Evolutionary conservation across 2,888 invertebrate species (phyloP).

Genomic region (Hololepta plana): DNA sequence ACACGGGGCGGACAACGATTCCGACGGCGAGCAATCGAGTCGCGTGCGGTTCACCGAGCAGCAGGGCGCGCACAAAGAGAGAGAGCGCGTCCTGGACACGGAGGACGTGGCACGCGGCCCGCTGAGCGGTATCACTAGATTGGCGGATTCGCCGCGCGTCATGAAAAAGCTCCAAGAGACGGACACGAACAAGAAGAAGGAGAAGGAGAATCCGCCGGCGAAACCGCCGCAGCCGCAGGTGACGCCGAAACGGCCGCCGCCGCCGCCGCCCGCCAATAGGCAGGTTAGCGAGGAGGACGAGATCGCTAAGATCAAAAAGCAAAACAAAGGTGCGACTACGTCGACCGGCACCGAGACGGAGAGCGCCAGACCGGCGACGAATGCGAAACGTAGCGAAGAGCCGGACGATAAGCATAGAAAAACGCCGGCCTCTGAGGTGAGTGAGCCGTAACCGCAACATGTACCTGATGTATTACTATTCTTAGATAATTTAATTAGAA

Average conservation of each 20-base stretch:
- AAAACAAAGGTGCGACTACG: constrained; percentile 57
- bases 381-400: constrained; percentile 28
- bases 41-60: constrained; percentile 47
- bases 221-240: constrained; percentile 37
- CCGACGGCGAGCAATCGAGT: constrained; percentile 46
- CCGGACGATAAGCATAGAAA: constrained; percentile 31
- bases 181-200: constrained; percentile 54
- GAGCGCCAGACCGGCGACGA: constrained; percentile 25
- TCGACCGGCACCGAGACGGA: constrained; percentile 31
- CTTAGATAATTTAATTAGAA: too few relatives aligned
- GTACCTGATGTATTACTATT: constrained; percentile 26
- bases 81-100: constrained; percentile 65
- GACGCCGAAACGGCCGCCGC: constrained; percentile 28
- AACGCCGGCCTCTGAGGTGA: constrained; percentile 57
- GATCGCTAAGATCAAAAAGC: constrained; percentile 70
- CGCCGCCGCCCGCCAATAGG: constrained; percentile 42
- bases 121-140: constrained; percentile 72
- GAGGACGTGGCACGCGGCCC: constrained; percentile 77
- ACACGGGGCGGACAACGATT: constrained; percentile 50
- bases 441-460: constrained; percentile 27
- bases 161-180: constrained; percentile 77
- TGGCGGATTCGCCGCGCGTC: constrained; percentile 75
- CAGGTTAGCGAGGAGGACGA: constrained; percentile 84
- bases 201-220: constrained; percentile 44
- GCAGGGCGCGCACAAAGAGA: constrained; percentile 35